A percentile compares a stretch with the other conserved stretches of the same genome.
Conservation (phyloP, 2,888 invertebrate species). For the Watsonalla binaria region DNA sequence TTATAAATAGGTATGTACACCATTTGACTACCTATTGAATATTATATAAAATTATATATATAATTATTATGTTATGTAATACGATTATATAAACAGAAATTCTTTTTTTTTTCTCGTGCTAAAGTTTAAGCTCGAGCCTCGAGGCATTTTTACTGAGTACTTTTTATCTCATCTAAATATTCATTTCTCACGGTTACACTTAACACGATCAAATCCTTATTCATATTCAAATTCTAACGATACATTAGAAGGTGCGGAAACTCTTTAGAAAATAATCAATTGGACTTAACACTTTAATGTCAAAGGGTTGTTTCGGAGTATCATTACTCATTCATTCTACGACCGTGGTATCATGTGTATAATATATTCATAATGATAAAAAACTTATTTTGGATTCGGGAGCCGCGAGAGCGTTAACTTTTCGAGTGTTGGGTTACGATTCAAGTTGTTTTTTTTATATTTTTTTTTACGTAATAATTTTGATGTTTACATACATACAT, state of each 20-base stretch:
- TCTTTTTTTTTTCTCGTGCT: too few species aligned
- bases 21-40: too few species aligned
- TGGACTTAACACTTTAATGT: conserved; percentile 51
- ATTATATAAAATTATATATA: too few species aligned
- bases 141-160: too few species aligned
- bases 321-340: conserved; percentile 44
- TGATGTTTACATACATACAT: too few species aligned
- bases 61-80: too few species aligned
- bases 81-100: too few species aligned
- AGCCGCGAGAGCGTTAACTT: conserved; percentile 22
- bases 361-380: conserved; percentile 41
- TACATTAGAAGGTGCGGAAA: conserved; percentile 19
- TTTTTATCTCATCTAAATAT: too few species aligned
- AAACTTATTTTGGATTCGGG: conserved; percentile 38
- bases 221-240: conserved; percentile 18
- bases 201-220: conserved; percentile 5
- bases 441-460: conserved; percentile 1
- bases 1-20: too few species aligned
- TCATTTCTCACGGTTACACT: too few species aligned
- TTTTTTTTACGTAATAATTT: too few species aligned
- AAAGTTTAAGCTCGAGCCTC: too few species aligned
- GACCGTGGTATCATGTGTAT: conserved; percentile 25
- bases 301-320: conserved; percentile 35
- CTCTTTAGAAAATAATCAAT: conserved; percentile 50
- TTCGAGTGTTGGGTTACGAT: conserved; percentile 7